Evolutionary conservation across 2,888 invertebrate genomes (phyloP), one percentile per base, ranked within the genome.

Genomic region (Cremastobaeus sp.): DNA sequence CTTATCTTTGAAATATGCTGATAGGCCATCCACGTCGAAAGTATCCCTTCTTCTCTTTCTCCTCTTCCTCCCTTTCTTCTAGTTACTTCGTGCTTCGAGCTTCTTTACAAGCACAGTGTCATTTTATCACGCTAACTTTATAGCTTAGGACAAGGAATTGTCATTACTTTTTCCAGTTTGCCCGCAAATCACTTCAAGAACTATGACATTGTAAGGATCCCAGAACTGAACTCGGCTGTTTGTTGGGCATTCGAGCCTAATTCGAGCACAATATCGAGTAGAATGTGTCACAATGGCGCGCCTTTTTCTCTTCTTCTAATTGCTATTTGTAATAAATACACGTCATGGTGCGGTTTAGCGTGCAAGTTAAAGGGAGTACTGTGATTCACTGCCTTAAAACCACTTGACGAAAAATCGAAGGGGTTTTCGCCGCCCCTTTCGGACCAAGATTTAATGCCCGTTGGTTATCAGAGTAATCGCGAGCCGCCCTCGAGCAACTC

Each of bases 1-100:
- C 87, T 87, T 87, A 87, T 87, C 87, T 87, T 84, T 87, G 86
- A 87, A 87, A 86, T 87, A 87, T 86, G 86, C 86, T 85, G 87
- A 87, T 87, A 86, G 85, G 83, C 85, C 83, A 83, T 80, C 79
- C 78, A 68, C 71, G 55, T 69, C 73, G 76, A 72, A 62, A 52
- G 43, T 65, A 34, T 50, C 39, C 52, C 25, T 32, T 18, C 66
- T 60, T 64, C 41, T 69, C 62, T 18, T 54, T 48, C n/a, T 37
- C 52, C 28, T 30, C 28, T 18, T 48, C 54, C 48, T 37, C 30
- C 59, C 9, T 34, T 39, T 52, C 35, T 52, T 65, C 59, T 70
- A 45, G 59, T 68, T 57, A 41, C 64, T 34, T 59, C 60, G 37
- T 48, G 18, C 43, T 45, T 17, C 45, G 41, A 50, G 28, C 41